Evolutionary conservation across 2,113 vertebrate species (phyloP).

Genomic region (Eleginops maclovinus): DNA sequence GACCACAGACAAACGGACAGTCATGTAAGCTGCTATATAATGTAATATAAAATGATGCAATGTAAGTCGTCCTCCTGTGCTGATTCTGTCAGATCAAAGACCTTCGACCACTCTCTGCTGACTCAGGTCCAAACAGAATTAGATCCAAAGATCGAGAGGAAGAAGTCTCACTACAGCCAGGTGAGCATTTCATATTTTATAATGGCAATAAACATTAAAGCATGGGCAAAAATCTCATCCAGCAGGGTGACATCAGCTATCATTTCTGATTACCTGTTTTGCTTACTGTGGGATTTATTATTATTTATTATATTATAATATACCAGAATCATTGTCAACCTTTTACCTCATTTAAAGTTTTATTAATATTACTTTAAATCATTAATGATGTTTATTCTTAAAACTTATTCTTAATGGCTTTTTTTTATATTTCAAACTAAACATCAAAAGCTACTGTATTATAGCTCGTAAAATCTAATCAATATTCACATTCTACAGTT

Average conservation of each 20-base stretch:
- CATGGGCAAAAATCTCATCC: neutral
- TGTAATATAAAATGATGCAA: neutral
- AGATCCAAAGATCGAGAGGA: conserved; percentile 88
- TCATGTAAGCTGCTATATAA: neutral
- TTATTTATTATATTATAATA: no score
- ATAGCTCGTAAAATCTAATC: neutral
- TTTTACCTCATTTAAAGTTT: neutral
- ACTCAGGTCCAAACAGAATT: conserved; percentile 75
- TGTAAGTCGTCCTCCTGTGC: neutral
- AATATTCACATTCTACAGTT: neutral
- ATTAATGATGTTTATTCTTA: no score
- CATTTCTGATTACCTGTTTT: neutral
- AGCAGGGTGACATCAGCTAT: neutral
- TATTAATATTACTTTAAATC: neutral
- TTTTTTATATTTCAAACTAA: neutral
- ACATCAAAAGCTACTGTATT: neutral
- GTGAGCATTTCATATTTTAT: conserved; percentile 71
- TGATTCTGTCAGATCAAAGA: conserved; percentile 85
- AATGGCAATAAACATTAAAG: conserved; percentile 6
- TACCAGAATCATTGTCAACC: neutral
- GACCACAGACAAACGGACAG: neutral
- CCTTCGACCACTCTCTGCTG: conserved; percentile 80
- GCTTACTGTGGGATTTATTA: neutral
- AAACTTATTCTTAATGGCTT: neutral
- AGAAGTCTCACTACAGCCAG: conserved; percentile 90